These are phyloP conservation scores for Halichondria panicea DNA, from an alignment of 37 sponge, comb jelly and placozoan species.

Conservation along the genomic window DNA sequence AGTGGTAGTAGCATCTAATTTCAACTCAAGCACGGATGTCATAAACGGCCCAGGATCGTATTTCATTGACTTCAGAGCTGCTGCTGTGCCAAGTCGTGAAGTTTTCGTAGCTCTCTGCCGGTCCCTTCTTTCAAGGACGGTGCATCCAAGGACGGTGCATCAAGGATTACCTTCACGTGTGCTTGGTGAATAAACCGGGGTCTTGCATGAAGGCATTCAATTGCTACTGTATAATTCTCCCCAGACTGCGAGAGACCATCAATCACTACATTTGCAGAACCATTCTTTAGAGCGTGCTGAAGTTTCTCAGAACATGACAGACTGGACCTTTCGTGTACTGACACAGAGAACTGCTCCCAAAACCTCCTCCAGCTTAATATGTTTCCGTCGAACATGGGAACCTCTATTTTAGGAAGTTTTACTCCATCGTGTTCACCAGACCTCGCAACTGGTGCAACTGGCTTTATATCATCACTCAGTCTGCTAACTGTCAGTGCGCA, in stretches of 20 bases:
- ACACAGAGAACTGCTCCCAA: constrained; percentile 24
- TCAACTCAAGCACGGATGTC: constrained; percentile 20
- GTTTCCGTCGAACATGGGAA: constrained; percentile 15
- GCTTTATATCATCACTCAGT: no score
- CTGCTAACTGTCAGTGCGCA: no score
- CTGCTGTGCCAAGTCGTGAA: constrained; percentile 17
- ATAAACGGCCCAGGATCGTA: constrained; percentile 22
- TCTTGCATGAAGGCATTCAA: constrained; percentile 10
- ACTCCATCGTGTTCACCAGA: no score
- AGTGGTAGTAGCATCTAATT: constrained; percentile 11
- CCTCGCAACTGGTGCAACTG: no score
- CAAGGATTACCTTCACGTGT: constrained; percentile 12
- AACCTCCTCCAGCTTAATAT: constrained; percentile 14
- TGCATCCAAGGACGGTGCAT: no score
- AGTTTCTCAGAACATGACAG: constrained; percentile 12
- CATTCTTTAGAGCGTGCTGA: constrained; percentile 21
- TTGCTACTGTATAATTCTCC: constrained; percentile 20
- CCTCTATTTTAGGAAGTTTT: constrained; percentile 17
- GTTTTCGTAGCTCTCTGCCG: constrained; percentile 13
- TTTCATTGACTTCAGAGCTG: constrained; percentile 20
- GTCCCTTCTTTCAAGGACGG: constrained; percentile 21
- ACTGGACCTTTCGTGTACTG: constrained; percentile 20
- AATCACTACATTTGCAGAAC: constrained; percentile 14
- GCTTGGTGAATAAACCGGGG: constrained; percentile 28
- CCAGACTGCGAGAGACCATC: constrained; percentile 22